Percentiles rank a stretch among this genome's conserved stretches.
These are phyloP conservation scores for Camponotus fellah DNA, from an alignment of 2,888 invertebrate genomes.

Conservation along the genomic window DNA sequence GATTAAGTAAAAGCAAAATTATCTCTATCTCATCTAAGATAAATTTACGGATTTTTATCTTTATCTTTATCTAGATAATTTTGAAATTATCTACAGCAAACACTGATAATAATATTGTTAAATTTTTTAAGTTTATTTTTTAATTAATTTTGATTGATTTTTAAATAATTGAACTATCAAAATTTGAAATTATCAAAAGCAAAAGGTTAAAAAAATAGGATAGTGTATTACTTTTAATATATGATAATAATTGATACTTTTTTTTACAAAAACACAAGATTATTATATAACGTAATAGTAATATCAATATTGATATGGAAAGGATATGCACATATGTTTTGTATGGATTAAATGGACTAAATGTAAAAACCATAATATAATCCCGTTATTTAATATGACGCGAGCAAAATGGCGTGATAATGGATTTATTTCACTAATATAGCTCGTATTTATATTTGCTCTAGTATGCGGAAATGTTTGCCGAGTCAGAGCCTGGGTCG, in stretches of 20 bases:
- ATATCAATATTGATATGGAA: slow-evolving; percentile 21
- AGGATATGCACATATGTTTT: neutral
- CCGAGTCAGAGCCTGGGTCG: slow-evolving; percentile 29
- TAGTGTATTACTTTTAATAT: neutral
- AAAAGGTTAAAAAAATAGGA: neutral
- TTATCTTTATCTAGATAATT: no score
- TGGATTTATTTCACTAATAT: slow-evolving; percentile 36
- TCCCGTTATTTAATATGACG: slow-evolving; percentile 23
- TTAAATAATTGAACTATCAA: neutral
- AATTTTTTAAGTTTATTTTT: neutral
- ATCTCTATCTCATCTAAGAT: no score
- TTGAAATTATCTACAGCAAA: no score
- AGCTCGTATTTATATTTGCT: slow-evolving; percentile 28
- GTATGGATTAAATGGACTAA: slow-evolving; percentile 21
- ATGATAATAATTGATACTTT: neutral
- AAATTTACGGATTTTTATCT: no score
- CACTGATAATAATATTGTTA: neutral
- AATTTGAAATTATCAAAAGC: neutral
- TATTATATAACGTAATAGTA: neutral
- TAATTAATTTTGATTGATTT: neutral
- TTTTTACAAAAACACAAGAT: neutral
- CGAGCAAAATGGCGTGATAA: slow-evolving; percentile 1
- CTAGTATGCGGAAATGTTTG: slow-evolving; percentile 30
- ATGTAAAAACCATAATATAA: slow-evolving; percentile 34
- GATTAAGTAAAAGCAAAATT: no score